phyloP scores from a whole-genome alignment of 2,797 vertebrate species.

The Jordanella pulchra region DNA sequence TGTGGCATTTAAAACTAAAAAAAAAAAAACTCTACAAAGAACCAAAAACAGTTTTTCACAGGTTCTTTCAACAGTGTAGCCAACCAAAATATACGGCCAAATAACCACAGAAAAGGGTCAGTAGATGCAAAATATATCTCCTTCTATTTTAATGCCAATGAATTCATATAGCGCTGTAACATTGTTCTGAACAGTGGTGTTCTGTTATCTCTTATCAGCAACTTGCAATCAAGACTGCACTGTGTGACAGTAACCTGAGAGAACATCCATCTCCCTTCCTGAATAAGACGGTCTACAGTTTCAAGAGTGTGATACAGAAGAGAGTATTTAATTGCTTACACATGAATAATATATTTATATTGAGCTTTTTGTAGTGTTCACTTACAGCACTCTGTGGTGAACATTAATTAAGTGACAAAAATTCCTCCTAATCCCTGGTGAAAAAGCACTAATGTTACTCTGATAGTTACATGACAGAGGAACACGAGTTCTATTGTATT shows the following conservation, averaged over 20 bases:
- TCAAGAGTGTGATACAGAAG: slow-evolving; percentile 68
- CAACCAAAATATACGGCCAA: not conserved
- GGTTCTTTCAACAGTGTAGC: not conserved
- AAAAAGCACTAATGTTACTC: slow-evolving; percentile 52
- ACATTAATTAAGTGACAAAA: slow-evolving; percentile 80
- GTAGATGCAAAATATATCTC: not conserved
- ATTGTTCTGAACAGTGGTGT: not conserved
- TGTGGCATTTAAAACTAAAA: not conserved
- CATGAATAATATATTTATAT: slow-evolving; percentile 78
- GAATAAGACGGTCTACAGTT: slow-evolving; percentile 77
- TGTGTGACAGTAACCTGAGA: slow-evolving; percentile 69
- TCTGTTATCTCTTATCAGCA: slow-evolving; percentile 57
- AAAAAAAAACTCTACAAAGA: not conserved
- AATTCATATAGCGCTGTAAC: too few relatives aligned
- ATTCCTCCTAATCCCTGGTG: slow-evolving; percentile 69
- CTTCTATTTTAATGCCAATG: too few relatives aligned
- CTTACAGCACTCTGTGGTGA: slow-evolving; percentile 72
- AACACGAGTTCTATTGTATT: slow-evolving; percentile 8
- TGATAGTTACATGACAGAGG: slow-evolving; percentile 24
- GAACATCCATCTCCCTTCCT: slow-evolving; percentile 66
- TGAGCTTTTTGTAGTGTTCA: slow-evolving; percentile 73
- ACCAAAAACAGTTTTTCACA: not conserved
- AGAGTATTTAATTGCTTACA: slow-evolving; percentile 77
- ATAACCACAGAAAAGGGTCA: not conserved
- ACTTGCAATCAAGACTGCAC: slow-evolving; percentile 74